Percentiles rank a stretch among this genome's conserved stretches.
phyloP scores from a whole-genome alignment of 2,113 vertebrate species.

The Phalacrocorax carbo region DNA sequence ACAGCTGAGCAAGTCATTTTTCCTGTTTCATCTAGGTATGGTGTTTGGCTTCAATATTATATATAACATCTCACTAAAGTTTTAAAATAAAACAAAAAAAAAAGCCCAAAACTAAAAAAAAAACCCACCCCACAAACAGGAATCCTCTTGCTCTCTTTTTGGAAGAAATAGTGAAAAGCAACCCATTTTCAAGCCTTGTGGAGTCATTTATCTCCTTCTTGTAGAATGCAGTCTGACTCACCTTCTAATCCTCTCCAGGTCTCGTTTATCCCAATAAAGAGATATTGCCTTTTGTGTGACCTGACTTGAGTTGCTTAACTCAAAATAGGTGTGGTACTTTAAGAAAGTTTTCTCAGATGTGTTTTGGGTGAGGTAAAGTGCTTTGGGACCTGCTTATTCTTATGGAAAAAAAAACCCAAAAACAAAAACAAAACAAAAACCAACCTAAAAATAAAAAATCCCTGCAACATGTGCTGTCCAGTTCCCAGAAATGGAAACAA shows the following conservation, averaged over 20 bases:
- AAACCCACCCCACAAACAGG: fast-evolving
- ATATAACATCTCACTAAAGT: not conserved
- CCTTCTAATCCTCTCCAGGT: not conserved
- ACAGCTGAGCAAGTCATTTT: not conserved
- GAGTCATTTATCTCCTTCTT: not conserved
- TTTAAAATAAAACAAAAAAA: not conserved
- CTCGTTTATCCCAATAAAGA: not conserved
- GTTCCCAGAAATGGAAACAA: not conserved
- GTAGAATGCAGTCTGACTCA: not conserved
- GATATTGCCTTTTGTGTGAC: not conserved
- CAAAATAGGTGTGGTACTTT: not conserved
- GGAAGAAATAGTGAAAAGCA: not conserved
- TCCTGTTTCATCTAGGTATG: not conserved
- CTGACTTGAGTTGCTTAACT: not conserved
- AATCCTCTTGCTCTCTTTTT: not conserved
- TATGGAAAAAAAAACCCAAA: not conserved
- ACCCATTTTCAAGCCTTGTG: not conserved
- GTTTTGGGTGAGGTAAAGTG: not conserved
- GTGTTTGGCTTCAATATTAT: not conserved
- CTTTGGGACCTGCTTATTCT: not conserved
- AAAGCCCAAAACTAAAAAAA: too few relatives aligned
- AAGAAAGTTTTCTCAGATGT: not conserved
- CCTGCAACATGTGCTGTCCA: not conserved
- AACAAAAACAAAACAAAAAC: too few relatives aligned
- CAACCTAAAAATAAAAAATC: not conserved